Conservation (phyloP, 2,797 vertebrate species). For the Salarias fasciatus region DNA sequence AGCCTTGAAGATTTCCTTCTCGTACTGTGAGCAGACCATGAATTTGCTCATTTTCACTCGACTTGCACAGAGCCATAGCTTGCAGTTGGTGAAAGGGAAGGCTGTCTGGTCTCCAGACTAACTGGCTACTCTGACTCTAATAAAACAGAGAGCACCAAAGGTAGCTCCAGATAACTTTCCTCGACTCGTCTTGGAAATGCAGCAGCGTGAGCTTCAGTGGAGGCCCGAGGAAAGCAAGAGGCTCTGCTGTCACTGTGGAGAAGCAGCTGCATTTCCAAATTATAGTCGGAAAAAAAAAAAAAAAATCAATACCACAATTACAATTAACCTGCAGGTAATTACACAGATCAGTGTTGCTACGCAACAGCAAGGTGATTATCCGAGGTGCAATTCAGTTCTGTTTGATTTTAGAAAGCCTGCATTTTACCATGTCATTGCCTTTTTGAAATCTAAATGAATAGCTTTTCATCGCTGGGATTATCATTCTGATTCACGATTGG, state of each 20-base stretch:
- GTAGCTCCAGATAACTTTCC: not conserved
- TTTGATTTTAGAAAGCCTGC: too few relatives aligned
- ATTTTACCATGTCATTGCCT: too few relatives aligned
- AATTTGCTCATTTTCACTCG: constrained; percentile 27
- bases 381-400: too few relatives aligned
- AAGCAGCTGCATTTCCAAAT: not conserved
- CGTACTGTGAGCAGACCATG: too few relatives aligned
- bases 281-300: too few relatives aligned
- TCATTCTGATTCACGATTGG: too few relatives aligned
- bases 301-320: not conserved
- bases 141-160: constrained; percentile 3
- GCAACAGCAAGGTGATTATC: not conserved
- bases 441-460: too few relatives aligned
- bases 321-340: not conserved
- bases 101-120: constrained; percentile 20
- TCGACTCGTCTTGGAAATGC: not conserved
- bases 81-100: constrained; percentile 26
- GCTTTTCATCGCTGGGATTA: too few relatives aligned
- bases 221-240: too few relatives aligned
- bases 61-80: constrained; percentile 35
- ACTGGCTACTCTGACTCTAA: constrained; percentile 22
- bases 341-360: not conserved
- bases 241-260: too few relatives aligned
- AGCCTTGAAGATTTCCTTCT: too few relatives aligned
- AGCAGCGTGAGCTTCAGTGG: too few relatives aligned